Evolutionary conservation across 1,140 invertebrate species (phyloP).

Genomic region (Wasmannia auropunctata): DNA sequence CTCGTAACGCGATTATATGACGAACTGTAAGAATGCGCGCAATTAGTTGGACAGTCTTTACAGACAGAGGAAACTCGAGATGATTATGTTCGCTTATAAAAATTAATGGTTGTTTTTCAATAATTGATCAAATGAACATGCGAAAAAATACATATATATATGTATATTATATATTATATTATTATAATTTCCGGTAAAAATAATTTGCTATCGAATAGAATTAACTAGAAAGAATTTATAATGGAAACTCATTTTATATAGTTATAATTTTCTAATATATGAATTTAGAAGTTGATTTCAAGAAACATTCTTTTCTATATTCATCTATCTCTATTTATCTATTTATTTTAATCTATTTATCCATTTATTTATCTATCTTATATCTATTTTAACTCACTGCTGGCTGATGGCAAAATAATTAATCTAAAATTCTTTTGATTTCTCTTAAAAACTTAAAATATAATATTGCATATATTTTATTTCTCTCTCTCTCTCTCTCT

Average conservation of each 20-base stretch:
- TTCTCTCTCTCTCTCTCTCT: too few relatives aligned
- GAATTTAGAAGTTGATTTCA: neutral
- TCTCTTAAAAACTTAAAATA: neutral
- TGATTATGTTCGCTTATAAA: neutral
- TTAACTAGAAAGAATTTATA: neutral
- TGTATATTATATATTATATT: too few relatives aligned
- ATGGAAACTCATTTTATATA: neutral
- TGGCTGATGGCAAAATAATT: too few relatives aligned
- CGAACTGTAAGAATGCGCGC: slow-evolving; percentile 27
- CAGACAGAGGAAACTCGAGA: slow-evolving; percentile 3
- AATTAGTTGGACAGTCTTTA: slow-evolving; percentile 14
- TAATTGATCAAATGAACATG: neutral
- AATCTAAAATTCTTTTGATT: neutral
- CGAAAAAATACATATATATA: neutral
- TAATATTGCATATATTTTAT: neutral
- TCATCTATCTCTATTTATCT: neutral
- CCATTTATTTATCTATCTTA: too few relatives aligned
- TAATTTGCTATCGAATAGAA: neutral
- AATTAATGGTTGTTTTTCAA: slow-evolving; percentile 6
- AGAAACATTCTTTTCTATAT: neutral
- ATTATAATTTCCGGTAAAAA: neutral
- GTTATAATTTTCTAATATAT: neutral
- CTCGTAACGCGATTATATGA: slow-evolving; percentile 36
- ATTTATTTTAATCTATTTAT: slow-evolving; percentile 2
- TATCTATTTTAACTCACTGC: too few relatives aligned